phyloP scores from a whole-genome alignment of 2,888 invertebrate genomes.

The Phlogophora meticulosa region DNA sequence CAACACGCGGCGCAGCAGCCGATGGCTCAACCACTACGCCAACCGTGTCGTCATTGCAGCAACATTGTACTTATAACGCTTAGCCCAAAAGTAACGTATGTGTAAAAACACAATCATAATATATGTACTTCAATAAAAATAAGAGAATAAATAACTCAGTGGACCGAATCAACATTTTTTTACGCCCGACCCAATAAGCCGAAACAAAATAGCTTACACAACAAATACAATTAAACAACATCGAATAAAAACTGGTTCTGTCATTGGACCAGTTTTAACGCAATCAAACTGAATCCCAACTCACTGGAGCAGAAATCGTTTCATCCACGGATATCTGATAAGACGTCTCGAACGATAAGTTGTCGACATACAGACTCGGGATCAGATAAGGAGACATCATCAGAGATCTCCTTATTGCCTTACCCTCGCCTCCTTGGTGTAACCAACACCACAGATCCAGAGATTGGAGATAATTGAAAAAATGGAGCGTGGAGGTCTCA shows the following conservation, averaged over 20 bases:
- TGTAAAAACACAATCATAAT: background rate
- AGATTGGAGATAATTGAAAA: slow-evolving; percentile 80
- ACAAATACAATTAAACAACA: slow-evolving; percentile 54
- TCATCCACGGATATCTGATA: slow-evolving; percentile 75
- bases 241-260: slow-evolving; percentile 54
- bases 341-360: slow-evolving; percentile 73
- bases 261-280: slow-evolving; percentile 70
- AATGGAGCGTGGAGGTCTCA: slow-evolving; percentile 70
- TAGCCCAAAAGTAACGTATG: background rate
- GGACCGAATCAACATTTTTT: slow-evolving; percentile 19
- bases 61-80: slow-evolving; percentile 33
- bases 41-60: no score
- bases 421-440: slow-evolving; percentile 72
- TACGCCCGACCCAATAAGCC: slow-evolving; percentile 22
- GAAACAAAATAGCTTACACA: slow-evolving; percentile 51
- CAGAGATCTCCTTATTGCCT: slow-evolving; percentile 63
- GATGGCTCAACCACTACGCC: no score
- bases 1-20: no score
- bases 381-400: slow-evolving; percentile 76
- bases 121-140: slow-evolving; percentile 31
- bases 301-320: slow-evolving; percentile 78
- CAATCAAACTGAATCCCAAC: slow-evolving; percentile 76
- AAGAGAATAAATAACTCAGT: background rate
- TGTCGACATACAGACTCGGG: slow-evolving; percentile 74
- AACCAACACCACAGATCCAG: slow-evolving; percentile 80